phyloP scores from a whole-genome alignment of 2,888 invertebrate species.

The Hirtodrosophila alboralis region DNA sequence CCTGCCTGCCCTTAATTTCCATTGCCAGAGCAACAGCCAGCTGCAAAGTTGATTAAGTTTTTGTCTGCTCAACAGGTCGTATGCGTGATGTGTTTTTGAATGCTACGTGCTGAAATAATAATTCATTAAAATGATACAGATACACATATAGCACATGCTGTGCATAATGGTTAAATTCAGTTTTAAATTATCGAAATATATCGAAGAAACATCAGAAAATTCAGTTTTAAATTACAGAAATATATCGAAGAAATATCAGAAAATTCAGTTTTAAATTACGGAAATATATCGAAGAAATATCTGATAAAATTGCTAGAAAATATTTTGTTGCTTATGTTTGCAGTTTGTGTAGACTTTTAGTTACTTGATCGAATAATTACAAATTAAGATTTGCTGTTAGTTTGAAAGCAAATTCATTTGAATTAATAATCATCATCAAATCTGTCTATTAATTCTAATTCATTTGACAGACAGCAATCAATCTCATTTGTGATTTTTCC shows the following conservation, averaged over 20 bases:
- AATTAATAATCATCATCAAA: slow-evolving; percentile 32
- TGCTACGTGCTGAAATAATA: slow-evolving; percentile 15
- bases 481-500: slow-evolving; percentile 52
- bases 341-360: no score
- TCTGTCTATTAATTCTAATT: slow-evolving; percentile 27
- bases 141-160: neutral
- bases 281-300: no score
- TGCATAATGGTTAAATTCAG: slow-evolving; percentile 9
- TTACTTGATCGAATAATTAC: no score
- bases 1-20: slow-evolving; percentile 5
- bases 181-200: no score
- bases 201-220: no score
- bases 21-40: slow-evolving; percentile 1
- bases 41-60: slow-evolving; percentile 57
- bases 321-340: no score
- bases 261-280: no score
- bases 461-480: slow-evolving; percentile 47
- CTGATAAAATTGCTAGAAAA: no score
- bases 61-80: slow-evolving; percentile 57
- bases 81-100: slow-evolving; percentile 23
- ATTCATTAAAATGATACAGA: slow-evolving; percentile 24
- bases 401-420: slow-evolving; percentile 17
- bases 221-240: no score
- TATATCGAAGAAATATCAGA: no score
- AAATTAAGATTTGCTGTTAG: no score